A percentile compares a stretch with the other conserved stretches of the same genome.
Evolutionary conservation across 2,797 vertebrate species (phyloP).

Genomic region (Periparus ater): DNA sequence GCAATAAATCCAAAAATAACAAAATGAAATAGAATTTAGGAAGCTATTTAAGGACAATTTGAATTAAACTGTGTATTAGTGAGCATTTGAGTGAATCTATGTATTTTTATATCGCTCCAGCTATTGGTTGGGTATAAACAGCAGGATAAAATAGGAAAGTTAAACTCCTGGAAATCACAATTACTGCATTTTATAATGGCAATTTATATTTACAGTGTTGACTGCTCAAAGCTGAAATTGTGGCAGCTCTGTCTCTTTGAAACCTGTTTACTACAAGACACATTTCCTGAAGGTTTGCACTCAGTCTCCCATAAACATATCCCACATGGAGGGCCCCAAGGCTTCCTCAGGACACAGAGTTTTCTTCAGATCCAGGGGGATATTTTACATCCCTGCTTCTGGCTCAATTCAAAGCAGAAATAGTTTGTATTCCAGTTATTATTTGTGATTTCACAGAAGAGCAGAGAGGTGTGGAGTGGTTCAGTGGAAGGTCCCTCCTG

Average conservation of each 20-base stretch:
- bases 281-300: not conserved
- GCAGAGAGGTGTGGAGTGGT: not conserved
- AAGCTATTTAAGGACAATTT: slow-evolving; percentile 50
- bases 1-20: slow-evolving; percentile 58
- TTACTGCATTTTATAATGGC: not conserved
- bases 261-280: not conserved
- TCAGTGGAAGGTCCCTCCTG: not conserved
- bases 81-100: slow-evolving; percentile 1
- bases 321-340: not conserved
- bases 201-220: slow-evolving; percentile 13
- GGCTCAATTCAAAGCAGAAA: not conserved
- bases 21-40: slow-evolving; percentile 18
- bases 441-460: not conserved
- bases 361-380: not conserved
- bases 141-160: slow-evolving; percentile 11
- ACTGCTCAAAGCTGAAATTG: not conserved
- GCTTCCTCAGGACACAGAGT: not conserved
- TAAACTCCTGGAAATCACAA: slow-evolving; percentile 43
- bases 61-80: slow-evolving; percentile 44
- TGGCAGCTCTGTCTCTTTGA: not conserved
- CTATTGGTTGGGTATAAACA: not conserved
- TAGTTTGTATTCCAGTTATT: not conserved
- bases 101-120: not conserved
- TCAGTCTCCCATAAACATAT: not conserved
- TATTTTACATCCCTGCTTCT: not conserved